These are phyloP conservation scores for Ornithoptera alexandrae DNA, from an alignment of 2,888 invertebrate genomes.

Conservation along the genomic window DNA sequence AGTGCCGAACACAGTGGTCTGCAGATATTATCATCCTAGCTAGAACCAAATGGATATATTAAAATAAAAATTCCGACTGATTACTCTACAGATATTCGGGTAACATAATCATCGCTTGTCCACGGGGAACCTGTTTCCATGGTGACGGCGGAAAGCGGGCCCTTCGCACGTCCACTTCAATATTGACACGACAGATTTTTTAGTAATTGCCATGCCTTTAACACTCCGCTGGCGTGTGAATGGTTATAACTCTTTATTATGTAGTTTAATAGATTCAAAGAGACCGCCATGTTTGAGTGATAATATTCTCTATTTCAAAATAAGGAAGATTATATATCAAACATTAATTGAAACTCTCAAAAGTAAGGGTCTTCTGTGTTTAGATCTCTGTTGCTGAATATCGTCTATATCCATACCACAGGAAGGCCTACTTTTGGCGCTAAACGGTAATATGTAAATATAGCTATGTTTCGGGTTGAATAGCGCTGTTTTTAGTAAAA, in stretches of 20 bases:
- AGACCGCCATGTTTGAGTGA: slow-evolving; percentile 11
- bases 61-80: not conserved
- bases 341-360: not conserved
- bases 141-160: slow-evolving; percentile 41
- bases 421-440: too few relatives aligned
- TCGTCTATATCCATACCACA: too few relatives aligned
- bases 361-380: not conserved
- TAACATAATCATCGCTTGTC: slow-evolving; percentile 13
- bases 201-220: slow-evolving; percentile 54
- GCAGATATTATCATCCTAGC: too few relatives aligned
- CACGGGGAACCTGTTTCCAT: slow-evolving; percentile 26
- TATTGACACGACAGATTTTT: slow-evolving; percentile 60
- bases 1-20: too few relatives aligned
- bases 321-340: not conserved
- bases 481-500: too few relatives aligned
- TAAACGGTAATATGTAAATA: too few relatives aligned
- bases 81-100: not conserved
- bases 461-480: too few relatives aligned
- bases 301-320: slow-evolving; percentile 12
- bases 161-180: slow-evolving; percentile 51
- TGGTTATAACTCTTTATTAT: slow-evolving; percentile 33
- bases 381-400: too few relatives aligned
- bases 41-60: not conserved
- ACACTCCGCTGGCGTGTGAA: slow-evolving; percentile 42
- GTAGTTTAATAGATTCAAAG: slow-evolving; percentile 27